Evolutionary conservation across 2,113 vertebrate genomes (phyloP).

Genomic region (Lagopus leucura): DNA sequence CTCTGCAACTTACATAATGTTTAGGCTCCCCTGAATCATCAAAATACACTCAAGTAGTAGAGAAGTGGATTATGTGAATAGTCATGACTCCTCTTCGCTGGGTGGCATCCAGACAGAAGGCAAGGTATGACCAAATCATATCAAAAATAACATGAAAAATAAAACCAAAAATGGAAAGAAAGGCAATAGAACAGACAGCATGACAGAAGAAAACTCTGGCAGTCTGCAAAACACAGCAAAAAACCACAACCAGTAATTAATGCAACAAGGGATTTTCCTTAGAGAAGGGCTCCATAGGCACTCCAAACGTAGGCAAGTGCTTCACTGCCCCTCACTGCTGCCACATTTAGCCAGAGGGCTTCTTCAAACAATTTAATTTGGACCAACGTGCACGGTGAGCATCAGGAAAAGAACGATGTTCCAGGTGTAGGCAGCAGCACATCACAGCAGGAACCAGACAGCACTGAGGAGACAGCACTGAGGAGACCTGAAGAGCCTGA

Average conservation of each 20-base stretch:
- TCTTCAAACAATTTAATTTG: background rate
- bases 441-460: background rate
- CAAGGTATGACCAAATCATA: background rate
- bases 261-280: background rate
- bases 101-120: background rate
- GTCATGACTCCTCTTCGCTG: background rate
- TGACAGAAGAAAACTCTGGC: background rate
- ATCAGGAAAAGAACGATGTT: background rate
- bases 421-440: background rate
- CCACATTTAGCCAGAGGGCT: background rate
- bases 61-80: slow-evolving; percentile 38
- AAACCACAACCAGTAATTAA: background rate
- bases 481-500: background rate
- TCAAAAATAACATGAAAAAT: background rate
- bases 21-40: slow-evolving; percentile 54
- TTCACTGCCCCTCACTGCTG: rapidly evolving
- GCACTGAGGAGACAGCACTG: background rate
- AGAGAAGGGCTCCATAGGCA: background rate
- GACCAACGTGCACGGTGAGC: background rate
- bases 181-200: background rate
- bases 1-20: slow-evolving; percentile 49
- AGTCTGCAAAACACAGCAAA: background rate
- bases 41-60: slow-evolving; percentile 23
- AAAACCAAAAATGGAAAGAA: background rate
- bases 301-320: rapidly evolving